phyloP scores from a whole-genome alignment of 2,888 invertebrate genomes.

The Euproctis similis region DNA sequence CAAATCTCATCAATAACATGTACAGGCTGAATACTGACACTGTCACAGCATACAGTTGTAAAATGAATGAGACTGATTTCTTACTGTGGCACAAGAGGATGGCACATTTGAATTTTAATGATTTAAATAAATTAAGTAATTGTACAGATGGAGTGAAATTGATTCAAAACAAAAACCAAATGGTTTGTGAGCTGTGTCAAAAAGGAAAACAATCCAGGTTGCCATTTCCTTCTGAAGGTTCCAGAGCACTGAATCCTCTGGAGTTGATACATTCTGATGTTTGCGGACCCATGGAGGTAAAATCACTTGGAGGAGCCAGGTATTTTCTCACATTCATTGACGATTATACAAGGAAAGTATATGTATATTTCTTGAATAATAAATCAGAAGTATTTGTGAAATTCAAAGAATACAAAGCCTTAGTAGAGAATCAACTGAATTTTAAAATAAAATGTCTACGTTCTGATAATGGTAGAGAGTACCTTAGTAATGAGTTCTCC shows the following conservation, averaged over 20 bases:
- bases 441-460: constrained; percentile 1
- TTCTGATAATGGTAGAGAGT: constrained; percentile 3
- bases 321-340: constrained; percentile 15
- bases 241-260: constrained; percentile 1
- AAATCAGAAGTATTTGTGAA: constrained; percentile 7
- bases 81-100: constrained; percentile 1
- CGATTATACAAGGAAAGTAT: constrained; percentile 8
- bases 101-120: constrained; percentile 1
- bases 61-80: not conserved
- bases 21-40: constrained; percentile 2
- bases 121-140: not conserved
- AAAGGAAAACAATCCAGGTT: constrained; percentile 1
- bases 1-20: constrained; percentile 5
- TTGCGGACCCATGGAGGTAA: too few species aligned
- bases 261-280: constrained; percentile 10
- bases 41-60: constrained; percentile 2
- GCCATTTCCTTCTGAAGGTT: constrained; percentile 1
- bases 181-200: not conserved
- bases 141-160: constrained; percentile 1
- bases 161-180: not conserved
- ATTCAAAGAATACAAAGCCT: constrained; percentile 5
- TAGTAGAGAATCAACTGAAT: constrained; percentile 1
- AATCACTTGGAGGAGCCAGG: constrained; percentile 6
- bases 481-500: constrained; percentile 1
- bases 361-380: constrained; percentile 5